These are phyloP conservation scores for Mycteria americana DNA, from an alignment of 2,797 vertebrate genomes.

Conservation along the genomic window DNA sequence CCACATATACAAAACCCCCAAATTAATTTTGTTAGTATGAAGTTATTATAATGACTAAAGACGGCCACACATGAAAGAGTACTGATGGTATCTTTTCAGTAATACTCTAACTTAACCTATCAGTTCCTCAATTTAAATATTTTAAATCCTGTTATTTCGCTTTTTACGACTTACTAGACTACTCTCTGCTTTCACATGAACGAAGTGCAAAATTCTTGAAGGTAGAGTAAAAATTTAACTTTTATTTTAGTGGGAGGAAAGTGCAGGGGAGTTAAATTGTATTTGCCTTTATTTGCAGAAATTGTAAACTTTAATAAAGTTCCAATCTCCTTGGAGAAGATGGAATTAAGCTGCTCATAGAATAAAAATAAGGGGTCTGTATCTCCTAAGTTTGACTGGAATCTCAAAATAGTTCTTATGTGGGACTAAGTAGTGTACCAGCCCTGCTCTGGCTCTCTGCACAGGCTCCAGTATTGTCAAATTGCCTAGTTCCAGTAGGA, in stretches of 20 bases:
- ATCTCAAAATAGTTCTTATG: slow-evolving; percentile 13
- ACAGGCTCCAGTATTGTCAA: slow-evolving; percentile 11
- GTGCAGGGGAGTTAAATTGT: background rate
- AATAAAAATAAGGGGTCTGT: background rate
- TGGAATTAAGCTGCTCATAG: background rate
- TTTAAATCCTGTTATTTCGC: slow-evolving; percentile 19
- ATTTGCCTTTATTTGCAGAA: background rate
- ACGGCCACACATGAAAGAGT: background rate
- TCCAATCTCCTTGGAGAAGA: background rate
- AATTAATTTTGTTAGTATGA: slow-evolving; percentile 50
- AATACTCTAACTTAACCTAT: slow-evolving; percentile 51
- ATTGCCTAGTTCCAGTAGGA: slow-evolving; percentile 5
- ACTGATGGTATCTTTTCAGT: slow-evolving; percentile 43
- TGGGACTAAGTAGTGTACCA: slow-evolving; percentile 5
- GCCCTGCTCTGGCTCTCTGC: slow-evolving; percentile 10
- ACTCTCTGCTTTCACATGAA: background rate
- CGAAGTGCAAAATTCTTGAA: slow-evolving; percentile 13
- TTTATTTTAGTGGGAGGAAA: background rate
- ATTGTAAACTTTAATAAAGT: background rate
- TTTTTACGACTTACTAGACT: background rate
- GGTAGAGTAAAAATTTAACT: slow-evolving; percentile 10
- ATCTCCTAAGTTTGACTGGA: background rate
- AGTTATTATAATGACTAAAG: slow-evolving; percentile 50
- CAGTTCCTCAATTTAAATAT: slow-evolving; percentile 21
- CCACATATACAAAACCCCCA: background rate